Base-by-base conservation (phyloP, 2,113 vertebrate genomes). In the Balaeniceps rex region DNA sequence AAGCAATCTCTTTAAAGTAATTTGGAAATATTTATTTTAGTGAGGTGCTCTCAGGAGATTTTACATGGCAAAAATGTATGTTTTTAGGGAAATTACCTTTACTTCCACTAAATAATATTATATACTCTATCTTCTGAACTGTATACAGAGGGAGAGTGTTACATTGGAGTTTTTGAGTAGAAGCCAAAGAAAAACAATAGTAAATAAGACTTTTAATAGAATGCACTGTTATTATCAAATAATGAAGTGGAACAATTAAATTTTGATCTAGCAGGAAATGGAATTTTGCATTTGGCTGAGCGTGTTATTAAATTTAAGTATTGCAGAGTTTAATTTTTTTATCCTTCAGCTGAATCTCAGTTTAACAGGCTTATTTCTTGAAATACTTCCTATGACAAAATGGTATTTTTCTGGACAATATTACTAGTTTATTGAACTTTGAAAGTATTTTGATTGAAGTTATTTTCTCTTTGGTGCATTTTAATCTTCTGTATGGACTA, bases 261-360 rank as follows among this genome's bases (percentile, higher is more conserved):
- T 96, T 92, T 83, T 92, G 86, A 91, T 96, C 58, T 82, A 72
- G 38, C 51, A 90, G 93, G 75, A 97, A 95, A 94, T 95, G 51
- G 72, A 97, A 97, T 95, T 96, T 96, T 95, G 70, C 76, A 88
- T 97, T 95, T 96, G 84, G 60, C 58, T 94, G 69, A 97, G 94
- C 61, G 0, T 93, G 87, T 96, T 95, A 97, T 96, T 97, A 84
- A 90, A 94, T 95, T 86, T 60, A 87, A 92, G 66, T 89, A 74
- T 82, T 96, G 51, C 63, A 44, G 64, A 51, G 52, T 36, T 88
- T 61, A 92, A 68, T 82, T 95, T 91, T 92, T n/a, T 92, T 95
- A 85, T 89, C 51, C 70, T 91, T 92, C 65, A 93, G 51, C 22
- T 75, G 51, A 81, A 92, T 92, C 70, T 93, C 47, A 40, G 36